These are phyloP conservation scores for Hafferia zeledoni DNA, from an alignment of 2,797 vertebrate species.

Conservation along the genomic window DNA sequence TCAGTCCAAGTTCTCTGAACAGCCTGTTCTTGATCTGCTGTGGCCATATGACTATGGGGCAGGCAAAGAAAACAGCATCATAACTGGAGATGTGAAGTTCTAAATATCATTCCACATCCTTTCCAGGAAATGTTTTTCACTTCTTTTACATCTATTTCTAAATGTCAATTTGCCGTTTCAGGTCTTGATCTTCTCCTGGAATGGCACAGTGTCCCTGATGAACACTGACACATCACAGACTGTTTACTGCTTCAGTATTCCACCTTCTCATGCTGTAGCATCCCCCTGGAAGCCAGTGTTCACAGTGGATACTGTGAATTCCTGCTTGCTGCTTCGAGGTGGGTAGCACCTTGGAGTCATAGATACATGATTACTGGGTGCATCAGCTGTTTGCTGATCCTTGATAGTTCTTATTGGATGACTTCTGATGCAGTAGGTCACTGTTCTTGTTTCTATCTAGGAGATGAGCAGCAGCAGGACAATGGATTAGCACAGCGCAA, in stretches of 20 bases:
- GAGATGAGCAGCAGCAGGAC: not conserved
- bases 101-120: not conserved
- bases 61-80: not conserved
- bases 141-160: not conserved
- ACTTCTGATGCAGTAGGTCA: not conserved
- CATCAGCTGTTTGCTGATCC: not conserved
- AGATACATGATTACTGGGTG: not conserved
- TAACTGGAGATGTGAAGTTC: not conserved
- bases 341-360: not conserved
- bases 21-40: not conserved
- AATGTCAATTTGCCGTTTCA: constrained; percentile 12
- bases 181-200: constrained; percentile 70
- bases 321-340: constrained; percentile 73
- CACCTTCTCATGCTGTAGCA: not conserved
- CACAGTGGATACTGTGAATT: constrained; percentile 32
- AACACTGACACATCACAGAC: constrained; percentile 50
- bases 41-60: not conserved
- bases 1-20: not conserved
- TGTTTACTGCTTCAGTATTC: constrained; percentile 65
- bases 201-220: constrained; percentile 67
- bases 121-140: not conserved
- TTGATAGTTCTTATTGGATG: not conserved
- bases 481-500: not conserved
- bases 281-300: constrained; percentile 76
- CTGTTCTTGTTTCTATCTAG: not conserved